These are phyloP conservation scores for Myotis planiceps DNA, from an alignment of 2,797 vertebrate species.

Conservation along the genomic window DNA sequence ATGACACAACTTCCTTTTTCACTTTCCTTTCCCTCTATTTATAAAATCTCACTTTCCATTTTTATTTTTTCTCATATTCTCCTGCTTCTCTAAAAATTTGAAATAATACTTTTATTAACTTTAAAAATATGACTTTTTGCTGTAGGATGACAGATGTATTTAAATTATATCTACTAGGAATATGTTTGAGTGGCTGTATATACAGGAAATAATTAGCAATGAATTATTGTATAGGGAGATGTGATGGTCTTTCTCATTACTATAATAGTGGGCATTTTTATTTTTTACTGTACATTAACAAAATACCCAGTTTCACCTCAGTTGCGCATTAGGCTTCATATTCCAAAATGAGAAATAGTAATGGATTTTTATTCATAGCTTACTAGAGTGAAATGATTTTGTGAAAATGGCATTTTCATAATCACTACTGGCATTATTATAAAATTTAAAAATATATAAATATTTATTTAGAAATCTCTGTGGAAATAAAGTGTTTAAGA, in stretches of 20 bases:
- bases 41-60: neutral
- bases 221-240: neutral
- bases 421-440: neutral
- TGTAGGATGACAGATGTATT: neutral
- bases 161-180: neutral
- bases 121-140: neutral
- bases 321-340: slow-evolving; percentile 10
- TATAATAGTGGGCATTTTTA: slow-evolving; percentile 18
- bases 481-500: neutral
- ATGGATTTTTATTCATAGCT: slow-evolving; percentile 40
- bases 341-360: slow-evolving; percentile 43
- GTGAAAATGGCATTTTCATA: slow-evolving; percentile 18
- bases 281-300: slow-evolving; percentile 41
- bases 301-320: slow-evolving; percentile 40
- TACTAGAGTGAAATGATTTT: neutral
- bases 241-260: neutral
- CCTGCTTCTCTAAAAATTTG: neutral
- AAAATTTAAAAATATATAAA: slow-evolving; percentile 55
- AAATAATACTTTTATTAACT: neutral
- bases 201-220: neutral
- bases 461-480: slow-evolving; percentile 60
- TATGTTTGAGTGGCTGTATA: neutral
- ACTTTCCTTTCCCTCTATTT: neutral
- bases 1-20: neutral
- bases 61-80: neutral